These are phyloP conservation scores for Meiosimyza decipiens DNA, from an alignment of 2,888 invertebrate genomes.

Conservation along the genomic window DNA sequence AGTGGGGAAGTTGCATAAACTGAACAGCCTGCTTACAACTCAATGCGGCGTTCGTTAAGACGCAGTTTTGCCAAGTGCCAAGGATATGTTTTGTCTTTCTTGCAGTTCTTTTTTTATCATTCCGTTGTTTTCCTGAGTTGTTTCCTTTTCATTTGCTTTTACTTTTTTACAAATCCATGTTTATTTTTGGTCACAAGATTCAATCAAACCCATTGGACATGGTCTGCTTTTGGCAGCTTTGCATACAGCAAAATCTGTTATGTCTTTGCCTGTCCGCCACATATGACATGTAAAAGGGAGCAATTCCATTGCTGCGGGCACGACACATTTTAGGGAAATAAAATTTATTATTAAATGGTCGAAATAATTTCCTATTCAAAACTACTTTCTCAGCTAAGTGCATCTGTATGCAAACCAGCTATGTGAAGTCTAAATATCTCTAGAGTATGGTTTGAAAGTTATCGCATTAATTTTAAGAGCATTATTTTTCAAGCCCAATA, in stretches of 20 bases:
- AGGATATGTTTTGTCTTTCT: slow-evolving; percentile 19
- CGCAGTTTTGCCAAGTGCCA: slow-evolving; percentile 18
- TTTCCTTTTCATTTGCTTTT: background rate
- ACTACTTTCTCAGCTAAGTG: too few species aligned
- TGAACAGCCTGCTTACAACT: too few species aligned
- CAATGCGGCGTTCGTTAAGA: too few species aligned
- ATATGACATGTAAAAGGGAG: background rate
- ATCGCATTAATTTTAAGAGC: too few species aligned
- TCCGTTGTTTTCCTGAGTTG: background rate
- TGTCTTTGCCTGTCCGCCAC: slow-evolving; percentile 1
- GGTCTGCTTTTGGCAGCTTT: slow-evolving; percentile 44
- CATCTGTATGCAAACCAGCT: too few species aligned
- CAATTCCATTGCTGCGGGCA: slow-evolving; percentile 40
- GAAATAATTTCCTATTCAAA: too few species aligned
- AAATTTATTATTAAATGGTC: background rate
- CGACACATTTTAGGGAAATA: background rate
- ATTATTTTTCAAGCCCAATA: too few species aligned
- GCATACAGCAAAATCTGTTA: background rate
- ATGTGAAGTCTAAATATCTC: too few species aligned
- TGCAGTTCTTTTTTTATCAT: background rate
- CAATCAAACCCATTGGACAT: slow-evolving; percentile 10
- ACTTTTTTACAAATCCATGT: background rate
- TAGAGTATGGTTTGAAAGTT: too few species aligned
- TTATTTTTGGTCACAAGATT: slow-evolving; percentile 2
- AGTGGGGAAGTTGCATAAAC: too few species aligned